Evolutionary conservation across 2,113 vertebrate genomes (phyloP).

Genomic region (Ammospiza nelsoni): DNA sequence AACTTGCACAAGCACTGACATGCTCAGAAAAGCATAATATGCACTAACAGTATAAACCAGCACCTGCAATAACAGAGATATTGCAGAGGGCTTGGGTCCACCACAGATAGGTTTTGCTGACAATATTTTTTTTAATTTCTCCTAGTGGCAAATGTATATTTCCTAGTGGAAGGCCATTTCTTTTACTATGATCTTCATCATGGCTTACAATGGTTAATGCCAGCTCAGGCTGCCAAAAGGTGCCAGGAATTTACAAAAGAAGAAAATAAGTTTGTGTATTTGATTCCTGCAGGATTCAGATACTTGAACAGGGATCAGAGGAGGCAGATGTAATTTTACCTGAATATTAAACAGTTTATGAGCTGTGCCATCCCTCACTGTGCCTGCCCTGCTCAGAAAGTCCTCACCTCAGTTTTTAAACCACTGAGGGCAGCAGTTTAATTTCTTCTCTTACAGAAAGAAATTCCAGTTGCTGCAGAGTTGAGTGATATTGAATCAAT

Average conservation of each 20-base stretch:
- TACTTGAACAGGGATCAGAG: background rate
- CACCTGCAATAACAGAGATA: background rate
- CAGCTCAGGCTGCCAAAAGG: background rate
- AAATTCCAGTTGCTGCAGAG: background rate
- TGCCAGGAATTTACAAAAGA: background rate
- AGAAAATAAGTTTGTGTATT: background rate
- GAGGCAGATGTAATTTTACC: background rate
- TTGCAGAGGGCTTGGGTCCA: background rate
- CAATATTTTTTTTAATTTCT: background rate
- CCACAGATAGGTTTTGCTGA: background rate
- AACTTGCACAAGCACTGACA: background rate
- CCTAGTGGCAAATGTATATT: background rate
- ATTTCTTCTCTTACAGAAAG: conserved; percentile 7
- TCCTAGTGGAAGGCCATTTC: background rate
- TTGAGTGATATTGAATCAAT: conserved; percentile 11
- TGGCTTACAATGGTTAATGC: background rate
- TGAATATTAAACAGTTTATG: background rate
- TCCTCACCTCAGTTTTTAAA: background rate
- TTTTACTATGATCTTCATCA: background rate
- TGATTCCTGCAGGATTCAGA: background rate
- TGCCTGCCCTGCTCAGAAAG: background rate
- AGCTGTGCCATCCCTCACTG: background rate
- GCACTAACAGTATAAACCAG: background rate
- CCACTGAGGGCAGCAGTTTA: background rate
- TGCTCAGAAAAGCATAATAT: background rate